phyloP scores from a whole-genome alignment of 2,113 vertebrate genomes.

The Hymenochirus boettgeri region DNA sequence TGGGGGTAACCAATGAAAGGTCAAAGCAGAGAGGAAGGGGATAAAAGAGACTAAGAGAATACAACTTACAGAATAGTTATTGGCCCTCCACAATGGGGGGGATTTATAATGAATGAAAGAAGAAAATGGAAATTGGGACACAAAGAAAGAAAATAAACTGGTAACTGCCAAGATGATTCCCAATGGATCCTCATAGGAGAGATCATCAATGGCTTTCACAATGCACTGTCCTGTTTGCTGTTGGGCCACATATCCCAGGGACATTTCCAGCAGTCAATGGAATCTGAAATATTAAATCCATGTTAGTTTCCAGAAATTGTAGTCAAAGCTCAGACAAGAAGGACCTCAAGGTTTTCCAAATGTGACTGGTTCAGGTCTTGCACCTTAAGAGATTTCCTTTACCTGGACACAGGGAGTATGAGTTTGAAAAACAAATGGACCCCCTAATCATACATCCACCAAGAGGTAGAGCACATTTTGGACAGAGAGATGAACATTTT shows the following conservation, averaged over 20 bases:
- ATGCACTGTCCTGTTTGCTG: slow-evolving; percentile 45
- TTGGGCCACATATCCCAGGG: slow-evolving; percentile 51
- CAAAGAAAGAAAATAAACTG: slow-evolving; percentile 44
- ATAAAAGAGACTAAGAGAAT: slow-evolving; percentile 53
- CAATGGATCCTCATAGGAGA: slow-evolving; percentile 50
- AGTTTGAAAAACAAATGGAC: slow-evolving; percentile 8
- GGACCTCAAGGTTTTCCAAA: too few species aligned
- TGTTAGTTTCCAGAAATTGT: too few species aligned
- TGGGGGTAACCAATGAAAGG: slow-evolving; percentile 52
- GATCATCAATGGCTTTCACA: slow-evolving; percentile 50
- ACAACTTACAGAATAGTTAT: slow-evolving; percentile 54
- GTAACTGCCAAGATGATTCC: slow-evolving; percentile 43
- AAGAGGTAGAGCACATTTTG: too few species aligned
- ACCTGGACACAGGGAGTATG: not conserved
- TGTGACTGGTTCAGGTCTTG: too few species aligned
- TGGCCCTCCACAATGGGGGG: slow-evolving; percentile 49
- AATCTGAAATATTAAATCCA: slow-evolving; percentile 37
- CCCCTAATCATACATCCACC: not conserved
- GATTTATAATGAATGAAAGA: slow-evolving; percentile 45
- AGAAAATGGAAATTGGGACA: slow-evolving; percentile 30
- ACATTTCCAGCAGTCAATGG: slow-evolving; percentile 49
- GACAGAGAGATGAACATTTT: too few species aligned
- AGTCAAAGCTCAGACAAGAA: too few species aligned
- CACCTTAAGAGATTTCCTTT: slow-evolving; percentile 7
- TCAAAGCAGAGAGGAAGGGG: slow-evolving; percentile 50